Base-by-base conservation (phyloP, 2,113 vertebrate species). In the Thinocorus orbignyianus region DNA sequence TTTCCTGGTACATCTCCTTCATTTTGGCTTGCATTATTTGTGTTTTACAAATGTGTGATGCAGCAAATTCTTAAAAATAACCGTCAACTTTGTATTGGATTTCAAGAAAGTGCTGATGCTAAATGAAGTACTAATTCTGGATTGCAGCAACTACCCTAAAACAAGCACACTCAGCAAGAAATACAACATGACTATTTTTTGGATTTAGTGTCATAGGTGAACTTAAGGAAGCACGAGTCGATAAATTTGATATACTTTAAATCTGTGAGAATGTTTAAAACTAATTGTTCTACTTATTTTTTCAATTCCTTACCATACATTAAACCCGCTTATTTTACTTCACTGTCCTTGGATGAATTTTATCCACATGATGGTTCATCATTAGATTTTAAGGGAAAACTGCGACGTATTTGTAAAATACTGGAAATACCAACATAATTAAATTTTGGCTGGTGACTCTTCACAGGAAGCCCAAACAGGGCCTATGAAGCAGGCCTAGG, bases 1-100 rank as follows among this genome's bases (percentile, higher is more conserved):
- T 94, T 98, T 98, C 96, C 96, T 97, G 94, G 90, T 77, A 66
- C 88, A 73, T 92, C 89, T 88, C 49, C 54, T 93, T 96, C 85
- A 77, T 22, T 52, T 81, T 86, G 94, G 48, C 44, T 83, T 65
- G 54, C 42, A 77, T 90, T 94, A 80, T 93, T 93, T 95, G 80
- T 93, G 24, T 86, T 95, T 90, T 95, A 77, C 90, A 94, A 97
- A 86, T 77, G 86, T 69, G 42, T 95, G 90, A 84, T 94, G 69
- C 92, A 97, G 93, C 95, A 93, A 52, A 84, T 89, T 93, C 81
- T 96, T 95, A 87, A 96, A 96, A 95, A 95, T 95, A 95, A 31
- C 55, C 33, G 41, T 96, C 84, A 97, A 90, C 94, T 96, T 96
- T 97, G 96, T 88, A 33, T 94, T 91, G 81, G 81, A 90, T 96